Base-by-base conservation (phyloP, 2,888 invertebrate species). In the Drosophila rellima region DNA sequence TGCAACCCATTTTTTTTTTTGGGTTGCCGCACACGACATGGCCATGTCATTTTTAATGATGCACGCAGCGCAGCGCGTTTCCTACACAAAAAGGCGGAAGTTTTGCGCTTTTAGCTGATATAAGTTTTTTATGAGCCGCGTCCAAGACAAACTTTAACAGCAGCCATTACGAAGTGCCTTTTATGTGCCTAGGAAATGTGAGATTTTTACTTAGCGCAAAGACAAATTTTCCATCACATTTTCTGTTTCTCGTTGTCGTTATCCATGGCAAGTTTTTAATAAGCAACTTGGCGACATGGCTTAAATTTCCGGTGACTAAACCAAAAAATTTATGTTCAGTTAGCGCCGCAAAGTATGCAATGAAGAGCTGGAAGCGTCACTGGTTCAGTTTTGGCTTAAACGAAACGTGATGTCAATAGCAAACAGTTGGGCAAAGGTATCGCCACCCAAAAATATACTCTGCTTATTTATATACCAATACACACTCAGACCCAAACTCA, bases 171-270 rank as follows among this genome's bases (percentile, higher is more conserved):
- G 66, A 61, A 66, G 55, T 73, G 59, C 20, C 68, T 82, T 85
- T 88, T 88, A 86, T 89, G 86, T 72, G 79, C 64, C 70, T 70
- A 74, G 87, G 89, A 86, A 88, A 86, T 86, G 89, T 80, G 70
- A 69, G 78, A 79, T 65, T 78, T 66, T 70, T 74, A 64, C 62
- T 69, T 76, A 35, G 33, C 35, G 54, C 37, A 52, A 59, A 47
- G 75, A 70, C 73, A 75, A 44, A 48, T 74, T 62, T 63, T 50
- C 11, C 33, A n/a, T 15, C 63, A 73, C 18, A 44, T 47, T 52
- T 52, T 35, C 15, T 11, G 8, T 33, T 47, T 11, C 23, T 52
- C 18, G 11, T 13, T 18, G 18, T 26, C 13, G 1, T 23, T 39
- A 15, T 15, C 33, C 17, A 26, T 40, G 17, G 37, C 55, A 64